Evolutionary conservation across 2,113 vertebrate species (phyloP).

Genomic region (Heliornis fulica): DNA sequence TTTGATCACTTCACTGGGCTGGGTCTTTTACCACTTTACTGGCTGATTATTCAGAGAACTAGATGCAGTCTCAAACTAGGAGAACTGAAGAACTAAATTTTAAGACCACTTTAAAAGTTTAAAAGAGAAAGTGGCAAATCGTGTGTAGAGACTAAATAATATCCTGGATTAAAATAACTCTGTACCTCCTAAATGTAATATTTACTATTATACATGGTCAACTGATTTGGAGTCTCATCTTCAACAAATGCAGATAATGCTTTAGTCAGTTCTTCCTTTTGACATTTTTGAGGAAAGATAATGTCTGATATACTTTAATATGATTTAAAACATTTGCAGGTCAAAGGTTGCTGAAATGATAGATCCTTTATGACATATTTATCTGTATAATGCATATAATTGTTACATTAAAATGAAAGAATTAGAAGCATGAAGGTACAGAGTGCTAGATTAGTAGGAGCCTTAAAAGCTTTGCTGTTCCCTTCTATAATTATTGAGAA

Average conservation of each 20-base stretch:
- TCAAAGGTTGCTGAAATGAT: constrained; percentile 41
- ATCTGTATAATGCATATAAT: constrained; percentile 62
- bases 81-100: background rate
- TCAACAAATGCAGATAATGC: background rate
- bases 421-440: constrained; percentile 34
- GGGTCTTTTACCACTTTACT: too few relatives aligned
- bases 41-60: background rate
- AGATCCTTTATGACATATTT: constrained; percentile 48
- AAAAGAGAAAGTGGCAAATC: background rate
- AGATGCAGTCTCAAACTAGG: background rate
- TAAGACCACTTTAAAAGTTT: background rate
- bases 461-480: constrained; percentile 62
- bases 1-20: background rate
- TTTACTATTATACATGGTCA: background rate
- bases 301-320: background rate
- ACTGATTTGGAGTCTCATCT: background rate
- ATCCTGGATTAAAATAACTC: background rate
- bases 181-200: background rate
- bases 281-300: background rate
- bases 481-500: constrained; percentile 49
- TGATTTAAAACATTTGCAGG: constrained; percentile 27
- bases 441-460: constrained; percentile 43
- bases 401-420: constrained; percentile 59
- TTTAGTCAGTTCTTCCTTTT: background rate
- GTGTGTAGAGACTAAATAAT: background rate